Evolutionary conservation across 2,113 vertebrate genomes (phyloP), one percentile per base, ranked within the genome.

Genomic region (Eudyptes chrysolophus): DNA sequence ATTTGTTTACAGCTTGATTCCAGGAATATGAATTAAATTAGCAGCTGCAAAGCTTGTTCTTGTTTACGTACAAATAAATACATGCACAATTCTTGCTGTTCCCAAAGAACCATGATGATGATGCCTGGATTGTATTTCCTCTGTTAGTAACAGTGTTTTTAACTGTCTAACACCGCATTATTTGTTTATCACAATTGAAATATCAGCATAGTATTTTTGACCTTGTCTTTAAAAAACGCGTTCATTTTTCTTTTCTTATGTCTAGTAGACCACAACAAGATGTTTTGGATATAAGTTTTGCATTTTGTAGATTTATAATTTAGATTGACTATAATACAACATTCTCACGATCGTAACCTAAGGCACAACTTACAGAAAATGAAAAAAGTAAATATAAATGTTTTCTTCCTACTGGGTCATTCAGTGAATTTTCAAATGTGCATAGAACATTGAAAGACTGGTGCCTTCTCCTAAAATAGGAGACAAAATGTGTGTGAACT

Each of bases 1-100:
- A 89, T 94, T 96, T 97, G 92, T 96, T 96, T 95, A 96, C 83
- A 87, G 62, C 71, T 87, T 90, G 51, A 69, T 95, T 91, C 94
- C 93, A 88, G 88, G 92, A 95, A 94, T 49, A 96, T 54, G 85
- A 93, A 91, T 92, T 72, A 34, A 90, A 94, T 86, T 85, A 92
- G 80, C 84, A 94, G 83, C 92, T 90, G 85, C 81, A 18, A 94
- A 84, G 49, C 84, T 94, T 79, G 48, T 91, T 71, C 61, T 90
- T 95, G 54, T 85, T 96, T 95, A 88, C 93, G 76, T 83, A 66
- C 16, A 71, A 76, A 78, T 46, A 94, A 84, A 77, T 22, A 90
- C 11, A 66, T 21, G n/a, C 16, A 60, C 17, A 30, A 54, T 66
- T 92, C 27, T 77, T 66, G 36, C 34, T 77, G 90, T 86, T 79